phyloP scores from a whole-genome alignment of 1,140 invertebrate species.

The Diabrotica undecimpunctata region DNA sequence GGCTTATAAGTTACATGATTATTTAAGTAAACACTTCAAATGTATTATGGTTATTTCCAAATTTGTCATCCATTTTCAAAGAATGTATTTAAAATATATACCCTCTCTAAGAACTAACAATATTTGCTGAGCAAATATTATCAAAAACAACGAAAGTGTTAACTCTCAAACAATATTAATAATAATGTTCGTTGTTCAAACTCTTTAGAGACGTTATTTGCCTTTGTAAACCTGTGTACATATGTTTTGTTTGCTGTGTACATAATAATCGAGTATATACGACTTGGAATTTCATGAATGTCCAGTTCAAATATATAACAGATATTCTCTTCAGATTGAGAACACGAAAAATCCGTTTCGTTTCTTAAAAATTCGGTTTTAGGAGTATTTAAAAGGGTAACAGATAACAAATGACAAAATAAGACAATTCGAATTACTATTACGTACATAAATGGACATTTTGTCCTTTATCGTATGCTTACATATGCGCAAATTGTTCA shows the following conservation, averaged over 20 bases:
- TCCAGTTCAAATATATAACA: slow-evolving; percentile 24
- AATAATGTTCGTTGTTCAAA: slow-evolving; percentile 29
- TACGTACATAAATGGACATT: too few species aligned
- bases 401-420: too few species aligned
- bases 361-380: too few species aligned
- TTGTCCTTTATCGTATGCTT: too few species aligned
- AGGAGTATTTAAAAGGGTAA: too few species aligned
- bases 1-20: too few species aligned
- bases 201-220: slow-evolving; percentile 21
- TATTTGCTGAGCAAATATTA: slow-evolving; percentile 15
- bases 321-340: too few species aligned
- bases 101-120: slow-evolving; percentile 12
- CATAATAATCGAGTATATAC: slow-evolving; percentile 19
- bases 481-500: too few species aligned
- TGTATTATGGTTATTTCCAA: slow-evolving; percentile 3
- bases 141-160: slow-evolving; percentile 26
- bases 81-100: slow-evolving; percentile 13
- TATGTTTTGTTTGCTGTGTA: slow-evolving; percentile 22
- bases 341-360: too few species aligned
- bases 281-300: slow-evolving; percentile 26
- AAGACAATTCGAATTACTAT: too few species aligned
- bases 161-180: slow-evolving; percentile 30
- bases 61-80: slow-evolving; percentile 13
- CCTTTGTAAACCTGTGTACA: slow-evolving; percentile 23
- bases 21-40: too few species aligned